These are phyloP conservation scores for Mirza zaza DNA, from an alignment of 2,113 vertebrate genomes.

Conservation along the genomic window DNA sequence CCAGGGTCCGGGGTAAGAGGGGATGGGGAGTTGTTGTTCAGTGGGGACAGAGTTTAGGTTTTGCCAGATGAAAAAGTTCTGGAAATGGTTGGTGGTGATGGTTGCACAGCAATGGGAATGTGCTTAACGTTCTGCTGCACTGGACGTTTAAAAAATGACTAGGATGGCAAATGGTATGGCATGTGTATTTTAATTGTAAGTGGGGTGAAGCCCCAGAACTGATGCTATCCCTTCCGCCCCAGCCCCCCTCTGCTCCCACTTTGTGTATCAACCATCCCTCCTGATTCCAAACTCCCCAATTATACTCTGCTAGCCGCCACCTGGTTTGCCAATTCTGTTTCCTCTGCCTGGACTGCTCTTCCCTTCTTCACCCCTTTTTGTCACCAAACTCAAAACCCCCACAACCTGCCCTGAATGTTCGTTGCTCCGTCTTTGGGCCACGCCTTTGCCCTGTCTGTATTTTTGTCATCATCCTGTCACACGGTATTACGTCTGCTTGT, in stretches of 20 bases:
- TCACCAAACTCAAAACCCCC: neutral
- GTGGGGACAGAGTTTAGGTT: neutral
- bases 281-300: neutral
- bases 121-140: fast-evolving
- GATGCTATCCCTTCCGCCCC: too few species aligned
- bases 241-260: neutral
- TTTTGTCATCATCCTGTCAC: neutral
- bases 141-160: neutral
- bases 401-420: fast-evolving
- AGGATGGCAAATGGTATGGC: neutral
- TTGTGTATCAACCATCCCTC: neutral
- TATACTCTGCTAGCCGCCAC: neutral
- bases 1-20: too few species aligned
- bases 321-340: neutral
- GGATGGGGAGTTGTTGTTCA: neutral
- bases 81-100: neutral
- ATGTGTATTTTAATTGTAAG: neutral
- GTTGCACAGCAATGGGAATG: too few species aligned
- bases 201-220: neutral
- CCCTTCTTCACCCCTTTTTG: neutral
- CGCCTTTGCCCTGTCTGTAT: fast-evolving
- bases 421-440: neutral
- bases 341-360: too few species aligned
- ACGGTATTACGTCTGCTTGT: fast-evolving
- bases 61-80: neutral